Conservation (phyloP, 2,797 vertebrate species). For the Amblyopsis hoosieri region DNA sequence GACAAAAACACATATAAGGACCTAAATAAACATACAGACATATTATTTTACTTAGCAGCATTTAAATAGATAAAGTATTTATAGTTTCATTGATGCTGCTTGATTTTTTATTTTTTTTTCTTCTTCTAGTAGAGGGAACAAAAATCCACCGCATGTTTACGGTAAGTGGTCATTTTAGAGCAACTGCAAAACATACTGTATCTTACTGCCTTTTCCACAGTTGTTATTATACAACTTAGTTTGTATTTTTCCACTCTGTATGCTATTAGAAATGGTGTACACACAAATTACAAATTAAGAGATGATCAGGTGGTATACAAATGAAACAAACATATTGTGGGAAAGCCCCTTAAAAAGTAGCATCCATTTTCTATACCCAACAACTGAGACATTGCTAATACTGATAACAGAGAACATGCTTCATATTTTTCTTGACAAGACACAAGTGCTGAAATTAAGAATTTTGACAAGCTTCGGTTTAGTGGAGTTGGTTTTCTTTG, state of each 20-base stretch:
- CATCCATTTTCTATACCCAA: slow-evolving; percentile 31
- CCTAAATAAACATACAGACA: slow-evolving; percentile 50
- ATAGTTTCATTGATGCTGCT: slow-evolving; percentile 71
- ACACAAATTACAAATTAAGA: slow-evolving; percentile 36
- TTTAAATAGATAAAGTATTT: slow-evolving; percentile 71
- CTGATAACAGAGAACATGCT: slow-evolving; percentile 70
- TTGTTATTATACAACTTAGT: slow-evolving; percentile 40
- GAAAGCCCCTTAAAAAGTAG: slow-evolving; percentile 60
- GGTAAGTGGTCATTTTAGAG: slow-evolving; percentile 60
- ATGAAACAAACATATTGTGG: slow-evolving; percentile 38
- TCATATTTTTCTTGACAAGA: slow-evolving; percentile 64
- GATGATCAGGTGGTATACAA: slow-evolving; percentile 24
- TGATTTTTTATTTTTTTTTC: slow-evolving; percentile 45
- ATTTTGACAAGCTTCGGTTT: slow-evolving; percentile 40
- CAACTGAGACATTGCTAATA: slow-evolving; percentile 67
- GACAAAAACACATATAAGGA: slow-evolving; percentile 46
- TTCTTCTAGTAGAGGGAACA: slow-evolving; percentile 25
- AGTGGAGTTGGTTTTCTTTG: slow-evolving; percentile 58
- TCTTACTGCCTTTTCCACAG: slow-evolving; percentile 11
- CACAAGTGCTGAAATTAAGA: slow-evolving; percentile 70
- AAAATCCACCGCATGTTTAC: slow-evolving; percentile 52
- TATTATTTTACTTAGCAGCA: slow-evolving; percentile 86
- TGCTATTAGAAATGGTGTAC: slow-evolving; percentile 24
- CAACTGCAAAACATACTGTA: slow-evolving; percentile 45
- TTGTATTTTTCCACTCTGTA: slow-evolving; percentile 27